Conservation (phyloP, 2,113 vertebrate species). For the Anas platyrhynchos region DNA sequence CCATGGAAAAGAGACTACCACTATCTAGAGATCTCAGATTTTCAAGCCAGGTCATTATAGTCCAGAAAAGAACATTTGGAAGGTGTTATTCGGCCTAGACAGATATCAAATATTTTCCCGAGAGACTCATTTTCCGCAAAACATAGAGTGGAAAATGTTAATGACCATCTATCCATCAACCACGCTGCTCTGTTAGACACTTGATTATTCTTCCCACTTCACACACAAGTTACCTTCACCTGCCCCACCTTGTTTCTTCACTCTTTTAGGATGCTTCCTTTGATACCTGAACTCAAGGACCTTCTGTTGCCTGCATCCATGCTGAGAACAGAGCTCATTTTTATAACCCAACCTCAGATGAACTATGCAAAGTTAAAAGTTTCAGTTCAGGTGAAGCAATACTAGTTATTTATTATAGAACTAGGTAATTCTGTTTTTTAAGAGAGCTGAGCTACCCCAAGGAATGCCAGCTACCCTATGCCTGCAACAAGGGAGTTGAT, state of each 20-base stretch:
- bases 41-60: not conserved
- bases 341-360: not conserved
- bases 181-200: not conserved
- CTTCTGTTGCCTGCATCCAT: not conserved
- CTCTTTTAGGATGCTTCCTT: not conserved
- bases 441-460: not conserved
- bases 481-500: not conserved
- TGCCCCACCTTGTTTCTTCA: not conserved
- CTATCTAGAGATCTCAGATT: not conserved
- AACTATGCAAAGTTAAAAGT: not conserved
- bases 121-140: conserved; percentile 22
- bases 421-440: not conserved
- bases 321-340: not conserved
- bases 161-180: conserved; percentile 5
- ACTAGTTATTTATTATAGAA: not conserved
- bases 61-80: not conserved
- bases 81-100: not conserved
- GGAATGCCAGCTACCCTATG: not conserved
- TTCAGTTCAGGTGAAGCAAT: not conserved
- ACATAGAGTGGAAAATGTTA: not conserved
- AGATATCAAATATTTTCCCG: not conserved
- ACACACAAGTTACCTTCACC: not conserved
- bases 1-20: not conserved
- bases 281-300: not conserved
- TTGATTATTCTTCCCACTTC: not conserved